A percentile compares a stretch with the other conserved stretches of the same genome.
phyloP scores from a whole-genome alignment of 2,797 vertebrate species.

The Onychomys torridus region DNA sequence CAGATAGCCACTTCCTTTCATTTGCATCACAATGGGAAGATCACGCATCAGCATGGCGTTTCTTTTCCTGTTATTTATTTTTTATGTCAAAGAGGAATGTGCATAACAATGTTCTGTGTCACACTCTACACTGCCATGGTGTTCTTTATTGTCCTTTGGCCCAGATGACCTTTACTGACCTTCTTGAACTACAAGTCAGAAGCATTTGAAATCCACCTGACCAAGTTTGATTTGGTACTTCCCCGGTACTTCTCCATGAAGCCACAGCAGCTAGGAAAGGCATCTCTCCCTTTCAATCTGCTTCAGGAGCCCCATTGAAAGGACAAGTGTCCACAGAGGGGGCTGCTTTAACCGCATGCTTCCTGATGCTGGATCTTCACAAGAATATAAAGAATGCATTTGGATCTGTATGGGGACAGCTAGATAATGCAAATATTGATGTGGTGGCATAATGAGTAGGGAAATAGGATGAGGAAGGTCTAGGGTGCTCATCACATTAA shows the following conservation, averaged over 20 bases:
- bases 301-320: conserved; percentile 34
- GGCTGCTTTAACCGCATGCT: conserved; percentile 51
- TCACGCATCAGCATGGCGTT: not conserved
- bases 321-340: conserved; percentile 51
- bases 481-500: conserved; percentile 31
- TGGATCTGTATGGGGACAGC: conserved; percentile 39
- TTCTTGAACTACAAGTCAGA: conserved; percentile 59
- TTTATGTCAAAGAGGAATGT: not conserved
- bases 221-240: conserved; percentile 53
- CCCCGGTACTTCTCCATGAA: not conserved
- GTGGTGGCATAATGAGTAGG: not conserved
- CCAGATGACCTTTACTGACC: conserved; percentile 5
- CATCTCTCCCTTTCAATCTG: conserved; percentile 47
- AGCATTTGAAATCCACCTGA: conserved; percentile 59
- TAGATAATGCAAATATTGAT: conserved; percentile 48
- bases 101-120: not conserved
- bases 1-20: not conserved
- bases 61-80: conserved; percentile 2
- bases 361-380: conserved; percentile 21
- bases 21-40: not conserved
- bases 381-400: conserved; percentile 22
- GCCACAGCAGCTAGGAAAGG: not conserved
- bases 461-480: not conserved
- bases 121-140: not conserved
- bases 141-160: not conserved